Conservation (phyloP, 2,113 vertebrate species). For the Eretmochelys imbricata region DNA sequence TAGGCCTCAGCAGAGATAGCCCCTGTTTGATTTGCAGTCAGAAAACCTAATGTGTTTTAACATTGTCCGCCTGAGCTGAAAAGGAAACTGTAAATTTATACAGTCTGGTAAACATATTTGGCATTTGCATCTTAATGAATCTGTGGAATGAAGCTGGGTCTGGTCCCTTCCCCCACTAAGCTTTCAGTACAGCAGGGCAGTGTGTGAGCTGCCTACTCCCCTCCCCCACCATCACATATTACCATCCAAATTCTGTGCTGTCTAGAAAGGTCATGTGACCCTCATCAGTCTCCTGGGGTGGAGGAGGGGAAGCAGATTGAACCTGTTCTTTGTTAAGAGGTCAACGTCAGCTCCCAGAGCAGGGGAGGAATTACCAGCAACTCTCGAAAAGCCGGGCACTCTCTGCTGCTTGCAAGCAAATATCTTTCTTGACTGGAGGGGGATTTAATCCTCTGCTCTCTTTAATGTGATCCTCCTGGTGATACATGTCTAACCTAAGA, state of each 20-base stretch:
- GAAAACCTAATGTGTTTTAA: constrained; percentile 42
- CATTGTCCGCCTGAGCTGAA: constrained; percentile 53
- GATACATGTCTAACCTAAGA: neutral
- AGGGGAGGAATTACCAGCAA: constrained; percentile 80
- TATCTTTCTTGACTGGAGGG: neutral
- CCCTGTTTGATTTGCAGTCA: constrained; percentile 42
- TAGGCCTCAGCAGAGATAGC: constrained; percentile 43
- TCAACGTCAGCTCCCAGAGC: constrained; percentile 82
- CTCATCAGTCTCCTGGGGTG: constrained; percentile 80
- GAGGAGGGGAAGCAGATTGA: constrained; percentile 83
- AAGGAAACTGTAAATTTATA: constrained; percentile 71
- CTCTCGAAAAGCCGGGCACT: constrained; percentile 77
- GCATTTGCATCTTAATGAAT: constrained; percentile 55
- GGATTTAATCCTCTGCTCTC: neutral
- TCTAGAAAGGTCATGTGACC: constrained; percentile 89
- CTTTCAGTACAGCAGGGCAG: constrained; percentile 61
- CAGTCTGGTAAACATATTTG: constrained; percentile 68
- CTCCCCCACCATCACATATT: constrained; percentile 75
- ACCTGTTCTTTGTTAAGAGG: constrained; percentile 92
- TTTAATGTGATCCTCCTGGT: too few species aligned
- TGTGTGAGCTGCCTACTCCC: constrained; percentile 47
- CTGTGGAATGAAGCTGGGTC: constrained; percentile 32
- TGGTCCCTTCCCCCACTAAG: neutral
- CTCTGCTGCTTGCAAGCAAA: neutral
- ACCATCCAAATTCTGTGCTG: constrained; percentile 81